These are phyloP conservation scores for Goniozus legneri DNA, from an alignment of 1,140 invertebrate genomes.

Conservation along the genomic window DNA sequence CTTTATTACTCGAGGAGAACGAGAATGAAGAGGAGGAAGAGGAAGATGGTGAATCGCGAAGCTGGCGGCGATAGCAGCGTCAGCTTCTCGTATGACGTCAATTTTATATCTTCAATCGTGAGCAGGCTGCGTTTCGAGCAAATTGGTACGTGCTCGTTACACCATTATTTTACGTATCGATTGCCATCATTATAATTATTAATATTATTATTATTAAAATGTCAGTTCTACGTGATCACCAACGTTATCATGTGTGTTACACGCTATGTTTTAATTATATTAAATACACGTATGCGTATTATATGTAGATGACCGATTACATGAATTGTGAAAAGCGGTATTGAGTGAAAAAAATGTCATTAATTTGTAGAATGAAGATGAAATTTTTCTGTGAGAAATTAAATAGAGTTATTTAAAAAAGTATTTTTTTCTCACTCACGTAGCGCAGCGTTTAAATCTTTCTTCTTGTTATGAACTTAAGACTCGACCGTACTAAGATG, in stretches of 20 bases:
- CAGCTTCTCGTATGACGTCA: slow-evolving; percentile 31
- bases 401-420: too few species aligned
- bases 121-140: slow-evolving; percentile 22
- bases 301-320: slow-evolving; percentile 24
- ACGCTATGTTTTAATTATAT: slow-evolving; percentile 39
- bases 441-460: not conserved
- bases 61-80: slow-evolving; percentile 60
- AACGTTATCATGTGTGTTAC: slow-evolving; percentile 42
- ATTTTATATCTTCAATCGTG: slow-evolving; percentile 26
- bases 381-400: slow-evolving; percentile 53
- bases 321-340: slow-evolving; percentile 29
- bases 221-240: slow-evolving; percentile 28
- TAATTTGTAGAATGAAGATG: slow-evolving; percentile 56
- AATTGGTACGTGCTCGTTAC: slow-evolving; percentile 20
- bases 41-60: slow-evolving; percentile 57
- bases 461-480: not conserved
- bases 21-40: slow-evolving; percentile 63
- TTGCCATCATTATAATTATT: too few species aligned
- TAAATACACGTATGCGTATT: slow-evolving; percentile 29
- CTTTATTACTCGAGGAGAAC: slow-evolving; percentile 49
- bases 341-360: slow-evolving; percentile 45
- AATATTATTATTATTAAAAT: too few species aligned
- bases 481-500: not conserved
- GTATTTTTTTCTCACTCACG: too few species aligned
- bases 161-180: slow-evolving; percentile 27